Conservation (phyloP, 2,888 invertebrate genomes). For the Dasysyrphus tricinctus region DNA sequence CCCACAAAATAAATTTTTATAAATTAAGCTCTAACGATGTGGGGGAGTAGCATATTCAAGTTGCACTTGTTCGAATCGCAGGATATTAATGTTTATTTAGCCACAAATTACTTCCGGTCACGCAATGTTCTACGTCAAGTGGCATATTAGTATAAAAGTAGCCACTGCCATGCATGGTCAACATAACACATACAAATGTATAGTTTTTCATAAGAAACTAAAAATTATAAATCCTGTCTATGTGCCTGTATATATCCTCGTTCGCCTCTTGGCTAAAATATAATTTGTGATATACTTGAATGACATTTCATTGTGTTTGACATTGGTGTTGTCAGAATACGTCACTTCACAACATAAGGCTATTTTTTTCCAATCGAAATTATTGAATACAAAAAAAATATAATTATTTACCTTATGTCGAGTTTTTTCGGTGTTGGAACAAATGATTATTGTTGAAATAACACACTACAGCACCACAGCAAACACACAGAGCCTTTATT, state of each 20-base stretch:
- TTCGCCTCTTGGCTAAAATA: constrained; percentile 52
- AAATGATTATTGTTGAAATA: constrained; percentile 65
- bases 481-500: constrained; percentile 13
- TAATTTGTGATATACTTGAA: constrained; percentile 67
- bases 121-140: constrained; percentile 70
- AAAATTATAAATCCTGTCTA: neutral
- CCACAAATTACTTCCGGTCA: constrained; percentile 78
- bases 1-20: constrained; percentile 63
- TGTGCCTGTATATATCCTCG: constrained; percentile 28
- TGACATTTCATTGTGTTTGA: constrained; percentile 70
- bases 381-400: constrained; percentile 37
- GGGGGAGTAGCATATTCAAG: constrained; percentile 36
- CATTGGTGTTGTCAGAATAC: constrained; percentile 46
- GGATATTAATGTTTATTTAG: constrained; percentile 78
- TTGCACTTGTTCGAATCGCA: constrained; percentile 75
- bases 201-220: neutral
- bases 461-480: constrained; percentile 23
- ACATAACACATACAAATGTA: neutral
- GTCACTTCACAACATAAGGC: constrained; percentile 47
- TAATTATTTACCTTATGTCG: constrained; percentile 32
- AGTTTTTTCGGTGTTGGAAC: constrained; percentile 5
- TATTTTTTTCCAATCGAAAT: constrained; percentile 51
- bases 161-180: constrained; percentile 52
- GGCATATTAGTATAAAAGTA: constrained; percentile 45
- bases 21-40: constrained; percentile 41